Conservation (phyloP, 1,140 invertebrate genomes). For the Ephestia elutella region DNA sequence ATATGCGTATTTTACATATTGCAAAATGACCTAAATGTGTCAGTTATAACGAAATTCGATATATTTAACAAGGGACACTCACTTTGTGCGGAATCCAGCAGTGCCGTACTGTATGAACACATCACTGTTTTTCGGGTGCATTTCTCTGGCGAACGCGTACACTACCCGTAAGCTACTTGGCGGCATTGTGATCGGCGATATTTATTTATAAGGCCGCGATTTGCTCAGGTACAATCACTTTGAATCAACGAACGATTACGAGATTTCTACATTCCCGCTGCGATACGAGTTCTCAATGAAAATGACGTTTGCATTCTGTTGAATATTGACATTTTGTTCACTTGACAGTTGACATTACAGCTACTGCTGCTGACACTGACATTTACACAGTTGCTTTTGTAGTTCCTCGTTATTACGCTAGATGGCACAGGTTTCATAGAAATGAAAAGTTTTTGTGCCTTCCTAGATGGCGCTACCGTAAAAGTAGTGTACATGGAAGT, state of each 20-base stretch:
- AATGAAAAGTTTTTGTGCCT: too few relatives aligned
- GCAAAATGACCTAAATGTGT: constrained; percentile 18
- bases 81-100: constrained; percentile 82
- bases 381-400: not conserved
- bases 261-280: constrained; percentile 68
- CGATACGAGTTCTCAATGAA: constrained; percentile 25
- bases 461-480: too few relatives aligned
- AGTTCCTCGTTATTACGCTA: too few relatives aligned
- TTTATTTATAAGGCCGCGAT: constrained; percentile 67
- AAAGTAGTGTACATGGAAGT: too few relatives aligned
- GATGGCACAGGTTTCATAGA: too few relatives aligned
- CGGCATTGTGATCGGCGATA: constrained; percentile 61
- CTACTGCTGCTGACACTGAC: not conserved
- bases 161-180: constrained; percentile 75
- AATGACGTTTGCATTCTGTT: not conserved
- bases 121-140: constrained; percentile 80
- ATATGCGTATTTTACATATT: constrained; percentile 16
- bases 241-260: constrained; percentile 52
- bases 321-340: not conserved
- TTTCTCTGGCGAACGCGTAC: constrained; percentile 83
- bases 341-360: not conserved
- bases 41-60: constrained; percentile 14
- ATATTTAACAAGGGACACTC: constrained; percentile 53
- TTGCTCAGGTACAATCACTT: constrained; percentile 64
- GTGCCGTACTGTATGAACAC: constrained; percentile 80